Evolutionary conservation across 2,888 invertebrate genomes (phyloP), one percentile per base, ranked within the genome.

Genomic region (Phortica okadai): DNA sequence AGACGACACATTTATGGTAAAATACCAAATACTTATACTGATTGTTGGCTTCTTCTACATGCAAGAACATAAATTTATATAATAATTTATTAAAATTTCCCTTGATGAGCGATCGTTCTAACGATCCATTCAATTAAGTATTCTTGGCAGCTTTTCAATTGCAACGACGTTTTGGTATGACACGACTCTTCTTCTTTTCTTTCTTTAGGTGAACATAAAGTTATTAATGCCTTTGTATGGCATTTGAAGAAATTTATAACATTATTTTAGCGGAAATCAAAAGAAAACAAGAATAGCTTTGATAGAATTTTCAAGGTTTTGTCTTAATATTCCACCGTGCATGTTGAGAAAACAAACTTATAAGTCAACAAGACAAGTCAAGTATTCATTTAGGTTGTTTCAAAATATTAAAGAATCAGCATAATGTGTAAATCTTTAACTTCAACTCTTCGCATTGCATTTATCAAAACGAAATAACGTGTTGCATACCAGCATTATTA

Each of bases 1-100:
- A 66, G 66, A 54, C 25, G 56, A 74, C 74, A 66, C 74, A 58
- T 67, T 74, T 74, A 74, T 58, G 74, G 56, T 74, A 74, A 74
- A 74, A 74, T 74, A 58, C 74, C 74, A 74, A 74, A 74, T 67
- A 67, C 67, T 74, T 41, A 2, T 41, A 5, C 14, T 74, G 44
- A 59, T 44, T 62, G 45, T 62, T 21, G 62, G 21, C 6, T 70
- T 45, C 33, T 70, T 54, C 54, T 33, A 33, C 33, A 41, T 79
- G 6, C 50, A 50, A 8, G 50, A 8, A 76, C 74, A 76, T 59
- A 64, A 70, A 67, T 67, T 76, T 74, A 45, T 66, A 64, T 72
- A 64, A 72, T 64, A 73, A 74, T 78, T 76, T 78, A 78, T 77
- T 69, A 78, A 82, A 82, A 86, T 87, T 86, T 87, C 80, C 82